Percentiles rank a stretch among this genome's conserved stretches.
Evolutionary conservation across 2,797 vertebrate species (phyloP).

Genomic region (Selene dorsalis): DNA sequence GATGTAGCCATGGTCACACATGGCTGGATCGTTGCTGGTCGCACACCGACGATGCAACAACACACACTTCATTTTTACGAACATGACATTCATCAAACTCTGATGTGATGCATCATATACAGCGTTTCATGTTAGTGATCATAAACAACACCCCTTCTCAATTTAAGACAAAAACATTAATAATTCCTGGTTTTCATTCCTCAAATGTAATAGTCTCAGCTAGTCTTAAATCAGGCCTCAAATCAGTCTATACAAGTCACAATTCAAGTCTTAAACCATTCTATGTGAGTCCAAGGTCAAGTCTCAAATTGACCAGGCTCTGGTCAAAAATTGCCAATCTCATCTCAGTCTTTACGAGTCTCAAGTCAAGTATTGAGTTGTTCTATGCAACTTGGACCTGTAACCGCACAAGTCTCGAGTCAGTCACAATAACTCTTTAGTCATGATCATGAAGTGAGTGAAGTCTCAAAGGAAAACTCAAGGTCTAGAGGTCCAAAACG

Average conservation of each 20-base stretch:
- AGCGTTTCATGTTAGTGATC: background rate
- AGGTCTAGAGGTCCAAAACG: too few relatives aligned
- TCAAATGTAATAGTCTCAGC: too few relatives aligned
- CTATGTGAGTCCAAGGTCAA: too few relatives aligned
- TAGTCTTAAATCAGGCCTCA: background rate
- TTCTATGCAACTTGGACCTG: background rate
- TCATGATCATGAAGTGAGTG: background rate
- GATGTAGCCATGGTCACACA: background rate
- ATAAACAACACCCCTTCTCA: background rate
- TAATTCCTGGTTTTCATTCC: background rate
- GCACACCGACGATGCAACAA: background rate
- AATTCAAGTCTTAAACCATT: background rate
- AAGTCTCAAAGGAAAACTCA: background rate
- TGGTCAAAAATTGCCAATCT: background rate
- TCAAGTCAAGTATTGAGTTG: background rate
- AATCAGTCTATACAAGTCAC: background rate
- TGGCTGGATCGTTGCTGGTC: background rate
- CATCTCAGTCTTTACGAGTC: background rate
- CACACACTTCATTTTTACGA: background rate
- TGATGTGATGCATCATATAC: background rate
- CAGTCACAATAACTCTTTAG: background rate
- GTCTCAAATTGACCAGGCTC: background rate
- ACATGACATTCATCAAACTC: background rate
- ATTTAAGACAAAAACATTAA: background rate
- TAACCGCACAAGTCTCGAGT: background rate